Base-by-base conservation (phyloP, 2,113 vertebrate species). In the Aldabrachelys gigantea region DNA sequence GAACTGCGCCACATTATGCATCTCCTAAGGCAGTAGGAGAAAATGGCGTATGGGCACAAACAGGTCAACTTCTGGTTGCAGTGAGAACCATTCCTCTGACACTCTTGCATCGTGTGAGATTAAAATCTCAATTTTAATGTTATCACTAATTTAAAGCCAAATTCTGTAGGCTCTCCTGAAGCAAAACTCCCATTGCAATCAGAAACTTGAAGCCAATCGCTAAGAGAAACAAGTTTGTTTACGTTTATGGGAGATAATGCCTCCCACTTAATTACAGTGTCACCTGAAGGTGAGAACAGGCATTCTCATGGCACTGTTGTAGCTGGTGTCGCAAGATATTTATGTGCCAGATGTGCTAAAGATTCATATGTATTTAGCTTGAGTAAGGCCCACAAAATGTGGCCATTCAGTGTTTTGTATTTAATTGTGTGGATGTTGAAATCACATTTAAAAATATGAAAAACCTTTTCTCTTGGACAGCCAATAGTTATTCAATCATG, bases 401-500 rank as follows among this genome's bases (percentile, higher is more conserved):
- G 41, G 22, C 41, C 17, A 4, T 78, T 47, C 41, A 78, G 38
- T 12, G 19, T 72, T 47, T 78, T 78, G 24, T 29, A 27, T 47
- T 47, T 44, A 47, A 44, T 44, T 41, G 24, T 47, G 11, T 76
- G 41, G 6, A 27, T 76, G 75, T 25, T 76, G 24, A 44, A 44
- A 44, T 69, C 35, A 21, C 8, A 31, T 69, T 72, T 38, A 38
- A n/a, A 72, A 72, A 88, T 91, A 95, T 96, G 88, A 44, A 69
- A 82, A 82, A 53, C 44, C 91, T 88, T 88, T 90, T 72, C 88
- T 95, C 96, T 87, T 93, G 91, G 95, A 85, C 95, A 97, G 90
- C 95, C 96, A n/a, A 38, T 38, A 72, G 96, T 93, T 96, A 96
- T 95, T 97, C 93, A 95, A 88, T 85, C 79, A 89, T 85, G 87